Base-by-base conservation (phyloP, 2,888 invertebrate genomes). In the Drosophila imparisetae region DNA sequence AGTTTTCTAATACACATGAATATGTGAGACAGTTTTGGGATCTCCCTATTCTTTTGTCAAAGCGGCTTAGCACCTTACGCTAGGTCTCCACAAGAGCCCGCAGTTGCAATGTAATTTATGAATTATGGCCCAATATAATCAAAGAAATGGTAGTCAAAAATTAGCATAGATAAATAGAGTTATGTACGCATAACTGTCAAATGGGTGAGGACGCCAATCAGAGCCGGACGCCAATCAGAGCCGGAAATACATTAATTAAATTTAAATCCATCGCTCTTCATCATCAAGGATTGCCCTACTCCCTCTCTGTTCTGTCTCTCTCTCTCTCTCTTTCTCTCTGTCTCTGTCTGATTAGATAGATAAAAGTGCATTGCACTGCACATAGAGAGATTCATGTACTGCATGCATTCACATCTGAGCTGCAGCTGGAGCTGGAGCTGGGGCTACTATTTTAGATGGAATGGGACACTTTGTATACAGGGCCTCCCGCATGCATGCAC, bases 291-390 rank as follows among this genome's bases (percentile, higher is more conserved):
- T 48, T 38, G 6, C 45, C 42, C 45, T 15, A 38, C 53, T 21
- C 18, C 27, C 49, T 3, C 52, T 57, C 62, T 63, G 8, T 45
- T 24, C 32, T 8, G 7, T 11, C 18, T 29, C 6, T 10, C 27
- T 27, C 2, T 55, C 27, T 55, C 27, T 29, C 34, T 34, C 11
- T 21, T 7, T n/a, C 13, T n/a, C 15, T 13, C 24, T 8, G 24
- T 45, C 45, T 45, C 45, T 4, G 4, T 45, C 76, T 83, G 88
- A 88, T 86, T 86, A 86, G 85, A 86, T 81, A 80, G 85, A 86
- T 83, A 78, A 78, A 81, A 86, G 86, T 88, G 86, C 85, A 86
- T 68, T 86, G 88, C 83, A 67, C 83, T 75, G 80, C 77, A 67
- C 58, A 62, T 52, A 61, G 36, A 10, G 30, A 53, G 10, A 40